A percentile compares a stretch with the other conserved stretches of the same genome.
These are phyloP conservation scores for Ophion costatus DNA, from an alignment of 2,888 invertebrate genomes.

Conservation along the genomic window DNA sequence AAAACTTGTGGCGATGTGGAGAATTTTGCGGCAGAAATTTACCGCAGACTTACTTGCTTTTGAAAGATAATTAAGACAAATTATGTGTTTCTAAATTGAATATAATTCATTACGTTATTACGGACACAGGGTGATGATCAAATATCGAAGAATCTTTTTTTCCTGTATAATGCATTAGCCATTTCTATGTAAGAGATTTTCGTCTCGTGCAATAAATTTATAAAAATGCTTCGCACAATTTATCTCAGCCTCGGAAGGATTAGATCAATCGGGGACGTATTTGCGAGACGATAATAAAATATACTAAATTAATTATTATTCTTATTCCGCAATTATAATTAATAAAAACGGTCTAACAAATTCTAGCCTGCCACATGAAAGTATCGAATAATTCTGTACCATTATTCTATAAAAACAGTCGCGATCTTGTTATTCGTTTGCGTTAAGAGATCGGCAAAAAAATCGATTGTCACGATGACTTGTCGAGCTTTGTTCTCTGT, in stretches of 20 bases:
- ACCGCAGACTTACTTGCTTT: background rate
- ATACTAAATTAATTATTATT: background rate
- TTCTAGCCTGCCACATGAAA: constrained; percentile 85
- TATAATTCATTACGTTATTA: background rate
- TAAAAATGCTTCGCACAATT: no score
- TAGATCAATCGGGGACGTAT: background rate
- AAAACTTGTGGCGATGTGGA: no score
- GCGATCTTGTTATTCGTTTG: constrained; percentile 81
- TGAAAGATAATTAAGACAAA: background rate
- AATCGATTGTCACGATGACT: constrained; percentile 85
- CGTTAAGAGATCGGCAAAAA: constrained; percentile 81
- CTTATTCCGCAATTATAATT: background rate
- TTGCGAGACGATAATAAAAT: background rate
- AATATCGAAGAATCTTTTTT: background rate
- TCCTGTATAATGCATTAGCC: background rate
- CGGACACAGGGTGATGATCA: constrained; percentile 72
- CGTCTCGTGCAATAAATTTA: background rate
- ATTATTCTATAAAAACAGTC: constrained; percentile 84
- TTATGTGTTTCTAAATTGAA: background rate
- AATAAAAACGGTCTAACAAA: constrained; percentile 69
- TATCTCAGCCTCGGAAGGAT: no score
- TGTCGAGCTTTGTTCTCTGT: constrained; percentile 91
- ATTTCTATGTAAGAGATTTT: background rate
- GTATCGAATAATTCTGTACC: constrained; percentile 85
- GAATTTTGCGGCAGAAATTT: no score